Evolutionary conservation across 2,797 vertebrate species (phyloP).

Genomic region (Heterohyrax brucei): DNA sequence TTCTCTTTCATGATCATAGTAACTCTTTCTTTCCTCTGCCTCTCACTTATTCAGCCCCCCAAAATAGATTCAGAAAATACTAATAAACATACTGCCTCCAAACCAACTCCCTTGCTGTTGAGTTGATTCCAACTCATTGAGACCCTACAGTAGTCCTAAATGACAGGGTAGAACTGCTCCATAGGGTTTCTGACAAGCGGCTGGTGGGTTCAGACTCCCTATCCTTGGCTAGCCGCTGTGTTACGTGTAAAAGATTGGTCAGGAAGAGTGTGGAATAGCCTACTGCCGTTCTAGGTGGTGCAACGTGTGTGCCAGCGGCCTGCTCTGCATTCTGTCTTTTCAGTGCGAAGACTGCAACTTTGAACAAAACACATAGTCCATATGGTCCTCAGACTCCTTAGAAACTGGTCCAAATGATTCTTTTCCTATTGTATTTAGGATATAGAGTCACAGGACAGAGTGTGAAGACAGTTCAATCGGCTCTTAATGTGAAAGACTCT

Average conservation of each 20-base stretch:
- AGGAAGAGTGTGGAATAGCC: not conserved
- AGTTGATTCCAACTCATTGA: too few relatives aligned
- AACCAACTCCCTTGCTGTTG: too few relatives aligned
- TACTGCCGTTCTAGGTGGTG: not conserved
- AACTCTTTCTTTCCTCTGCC: constrained; percentile 1
- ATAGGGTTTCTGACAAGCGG: too few relatives aligned
- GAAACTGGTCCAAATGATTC: not conserved
- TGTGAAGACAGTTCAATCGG: not conserved
- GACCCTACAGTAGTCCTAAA: too few relatives aligned
- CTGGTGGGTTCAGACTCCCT: too few relatives aligned
- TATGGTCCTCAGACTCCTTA: constrained; percentile 4
- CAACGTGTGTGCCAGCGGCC: not conserved
- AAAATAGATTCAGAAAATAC: constrained; percentile 10
- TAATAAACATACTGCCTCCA: not conserved
- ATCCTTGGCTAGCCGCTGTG: too few relatives aligned
- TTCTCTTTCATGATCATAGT: not conserved
- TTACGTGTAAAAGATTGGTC: not conserved
- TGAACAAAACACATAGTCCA: not conserved
- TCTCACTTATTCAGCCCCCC: not conserved
- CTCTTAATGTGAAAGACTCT: constrained; percentile 25
- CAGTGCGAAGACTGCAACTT: not conserved
- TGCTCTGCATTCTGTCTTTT: not conserved
- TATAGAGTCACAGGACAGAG: not conserved
- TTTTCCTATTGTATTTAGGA: constrained; percentile 41
- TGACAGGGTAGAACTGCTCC: too few relatives aligned